Percentiles rank a stretch among this genome's conserved stretches.
Evolutionary conservation across 2,797 vertebrate genomes (phyloP).

Genomic region (Ctenopoma multispine): DNA sequence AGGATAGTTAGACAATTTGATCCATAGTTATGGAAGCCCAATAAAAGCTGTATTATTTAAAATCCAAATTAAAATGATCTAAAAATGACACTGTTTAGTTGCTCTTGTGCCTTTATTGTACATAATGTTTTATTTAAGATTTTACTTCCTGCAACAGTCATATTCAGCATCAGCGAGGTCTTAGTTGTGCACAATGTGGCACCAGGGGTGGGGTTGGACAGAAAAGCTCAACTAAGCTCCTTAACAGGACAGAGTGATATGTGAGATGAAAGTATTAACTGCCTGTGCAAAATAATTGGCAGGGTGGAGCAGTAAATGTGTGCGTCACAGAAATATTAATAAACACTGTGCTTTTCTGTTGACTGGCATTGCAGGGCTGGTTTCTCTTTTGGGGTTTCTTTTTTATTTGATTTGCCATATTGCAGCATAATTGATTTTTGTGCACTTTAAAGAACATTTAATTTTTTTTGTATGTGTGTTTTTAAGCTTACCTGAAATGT

Average conservation of each 20-base stretch:
- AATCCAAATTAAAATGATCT: background rate
- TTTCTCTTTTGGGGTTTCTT: background rate
- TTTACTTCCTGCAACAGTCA: slow-evolving; percentile 31
- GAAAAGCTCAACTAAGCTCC: background rate
- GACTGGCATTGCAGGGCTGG: background rate
- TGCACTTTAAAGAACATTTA: no score
- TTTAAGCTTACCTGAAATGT: no score
- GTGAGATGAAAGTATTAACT: slow-evolving; percentile 64
- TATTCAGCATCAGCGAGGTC: slow-evolving; percentile 24
- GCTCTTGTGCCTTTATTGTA: background rate
- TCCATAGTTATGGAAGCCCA: background rate
- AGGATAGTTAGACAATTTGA: background rate
- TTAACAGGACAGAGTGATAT: slow-evolving; percentile 50
- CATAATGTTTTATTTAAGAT: background rate
- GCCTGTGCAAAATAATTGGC: slow-evolving; percentile 24
- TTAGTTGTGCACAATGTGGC: slow-evolving; percentile 27
- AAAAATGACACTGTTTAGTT: background rate
- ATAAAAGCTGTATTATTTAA: background rate
- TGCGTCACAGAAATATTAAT: background rate
- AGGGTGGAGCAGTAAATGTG: slow-evolving; percentile 47
- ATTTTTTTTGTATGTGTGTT: no score
- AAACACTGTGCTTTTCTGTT: slow-evolving; percentile 1
- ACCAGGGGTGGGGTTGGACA: slow-evolving; percentile 35
- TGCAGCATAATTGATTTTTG: no score
- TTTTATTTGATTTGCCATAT: no score